These are phyloP conservation scores for Syngnathus acus DNA, from an alignment of 2,797 vertebrate species.

Conservation along the genomic window DNA sequence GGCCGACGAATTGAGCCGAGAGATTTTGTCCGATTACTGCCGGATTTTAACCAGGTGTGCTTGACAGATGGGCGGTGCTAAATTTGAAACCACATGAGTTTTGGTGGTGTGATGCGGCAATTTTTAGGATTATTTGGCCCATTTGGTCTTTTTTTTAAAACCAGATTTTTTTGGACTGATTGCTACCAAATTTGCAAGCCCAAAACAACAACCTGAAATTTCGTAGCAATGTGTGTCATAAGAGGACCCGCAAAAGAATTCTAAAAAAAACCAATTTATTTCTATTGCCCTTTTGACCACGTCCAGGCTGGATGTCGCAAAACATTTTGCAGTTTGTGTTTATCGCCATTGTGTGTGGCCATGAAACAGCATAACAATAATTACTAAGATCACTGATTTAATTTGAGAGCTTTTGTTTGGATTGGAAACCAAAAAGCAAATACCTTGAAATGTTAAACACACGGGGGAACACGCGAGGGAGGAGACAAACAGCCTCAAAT, in stretches of 20 bases:
- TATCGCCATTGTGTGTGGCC: not conserved
- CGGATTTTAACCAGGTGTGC: not conserved
- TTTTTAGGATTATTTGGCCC: too few species aligned
- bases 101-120: not conserved
- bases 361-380: not conserved
- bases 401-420: not conserved
- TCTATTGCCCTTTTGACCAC: not conserved
- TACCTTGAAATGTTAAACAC: not conserved
- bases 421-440: slow-evolving; percentile 3
- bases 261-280: not conserved
- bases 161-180: too few species aligned
- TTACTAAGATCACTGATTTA: not conserved
- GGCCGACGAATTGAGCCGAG: not conserved
- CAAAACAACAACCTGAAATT: too few species aligned
- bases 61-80: too few species aligned
- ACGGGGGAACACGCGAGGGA: slow-evolving; percentile 8
- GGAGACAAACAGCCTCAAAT: slow-evolving; percentile 31
- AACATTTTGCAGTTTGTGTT: not conserved
- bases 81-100: not conserved
- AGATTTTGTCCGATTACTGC: not conserved
- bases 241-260: too few species aligned
- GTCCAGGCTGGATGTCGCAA: not conserved
- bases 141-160: too few species aligned
- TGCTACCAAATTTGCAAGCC: too few species aligned
- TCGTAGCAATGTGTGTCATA: too few species aligned